Conservation (phyloP, 2,113 vertebrate genomes). For the Castor canadensis region DNA sequence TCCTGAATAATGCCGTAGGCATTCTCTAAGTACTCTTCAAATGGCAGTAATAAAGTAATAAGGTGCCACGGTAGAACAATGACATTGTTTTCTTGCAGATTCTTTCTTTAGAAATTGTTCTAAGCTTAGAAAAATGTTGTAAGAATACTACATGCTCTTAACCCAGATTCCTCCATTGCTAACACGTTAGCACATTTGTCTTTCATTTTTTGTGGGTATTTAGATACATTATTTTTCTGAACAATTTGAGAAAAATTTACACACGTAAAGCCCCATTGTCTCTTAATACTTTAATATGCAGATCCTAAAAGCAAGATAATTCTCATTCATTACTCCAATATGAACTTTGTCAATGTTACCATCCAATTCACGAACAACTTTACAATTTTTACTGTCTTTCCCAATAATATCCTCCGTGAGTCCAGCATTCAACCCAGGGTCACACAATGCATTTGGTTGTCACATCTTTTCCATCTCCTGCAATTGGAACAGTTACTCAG, state of each 20-base stretch:
- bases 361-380: background rate
- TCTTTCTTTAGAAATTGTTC: slow-evolving; percentile 45
- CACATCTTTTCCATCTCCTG: slow-evolving; percentile 5
- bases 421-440: background rate
- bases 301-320: background rate
- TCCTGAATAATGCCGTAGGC: background rate
- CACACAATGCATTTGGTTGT: background rate
- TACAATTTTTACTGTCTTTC: background rate
- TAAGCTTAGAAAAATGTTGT: slow-evolving; percentile 16
- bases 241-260: background rate
- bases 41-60: background rate
- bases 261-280: background rate
- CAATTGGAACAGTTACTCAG: background rate
- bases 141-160: background rate
- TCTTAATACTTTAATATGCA: background rate
- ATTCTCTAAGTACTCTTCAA: background rate
- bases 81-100: background rate
- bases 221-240: background rate
- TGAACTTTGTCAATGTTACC: background rate
- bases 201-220: background rate
- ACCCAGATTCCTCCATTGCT: background rate
- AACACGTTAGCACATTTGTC: background rate
- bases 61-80: background rate
- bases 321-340: background rate
- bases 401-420: background rate